A percentile compares a stretch with the other conserved stretches of the same genome.
Conservation (phyloP, 2,888 invertebrate genomes). For the Stenolophus ochropezus region DNA sequence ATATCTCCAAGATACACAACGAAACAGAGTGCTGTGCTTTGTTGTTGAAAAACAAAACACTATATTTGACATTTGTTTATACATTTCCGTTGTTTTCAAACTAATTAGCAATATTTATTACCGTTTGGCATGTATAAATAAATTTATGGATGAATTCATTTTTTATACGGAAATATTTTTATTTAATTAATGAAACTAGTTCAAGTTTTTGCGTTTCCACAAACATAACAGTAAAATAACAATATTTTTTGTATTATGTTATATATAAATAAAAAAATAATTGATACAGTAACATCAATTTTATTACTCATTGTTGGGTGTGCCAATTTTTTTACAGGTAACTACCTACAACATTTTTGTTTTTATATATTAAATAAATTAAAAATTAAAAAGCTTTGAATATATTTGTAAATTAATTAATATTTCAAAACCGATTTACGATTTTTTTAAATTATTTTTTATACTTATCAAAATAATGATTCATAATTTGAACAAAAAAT, state of each 20-base stretch:
- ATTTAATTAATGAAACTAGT: background rate
- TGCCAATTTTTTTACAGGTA: no score
- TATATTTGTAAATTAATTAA: no score
- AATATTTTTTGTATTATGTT: background rate
- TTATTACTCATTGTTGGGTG: no score
- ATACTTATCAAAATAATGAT: no score
- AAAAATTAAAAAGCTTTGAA: no score
- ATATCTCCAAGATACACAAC: slow-evolving; percentile 10
- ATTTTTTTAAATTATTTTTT: no score
- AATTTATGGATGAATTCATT: background rate
- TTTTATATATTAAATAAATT: no score
- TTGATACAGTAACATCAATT: no score
- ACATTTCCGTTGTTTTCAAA: slow-evolving; percentile 9
- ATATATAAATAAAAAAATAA: no score
- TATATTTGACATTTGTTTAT: background rate
- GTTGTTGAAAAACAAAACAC: background rate
- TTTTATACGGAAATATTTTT: background rate
- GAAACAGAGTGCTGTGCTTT: background rate
- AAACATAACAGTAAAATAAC: background rate
- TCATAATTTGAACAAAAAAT: no score
- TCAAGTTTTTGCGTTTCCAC: background rate
- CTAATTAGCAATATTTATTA: slow-evolving; percentile 1
- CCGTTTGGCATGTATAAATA: background rate
- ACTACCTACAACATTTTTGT: no score
- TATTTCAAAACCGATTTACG: no score